Percentiles rank a stretch among this genome's conserved stretches.
Evolutionary conservation across 2,797 vertebrate genomes (phyloP).

Genomic region (Gorsachius magnificus): DNA sequence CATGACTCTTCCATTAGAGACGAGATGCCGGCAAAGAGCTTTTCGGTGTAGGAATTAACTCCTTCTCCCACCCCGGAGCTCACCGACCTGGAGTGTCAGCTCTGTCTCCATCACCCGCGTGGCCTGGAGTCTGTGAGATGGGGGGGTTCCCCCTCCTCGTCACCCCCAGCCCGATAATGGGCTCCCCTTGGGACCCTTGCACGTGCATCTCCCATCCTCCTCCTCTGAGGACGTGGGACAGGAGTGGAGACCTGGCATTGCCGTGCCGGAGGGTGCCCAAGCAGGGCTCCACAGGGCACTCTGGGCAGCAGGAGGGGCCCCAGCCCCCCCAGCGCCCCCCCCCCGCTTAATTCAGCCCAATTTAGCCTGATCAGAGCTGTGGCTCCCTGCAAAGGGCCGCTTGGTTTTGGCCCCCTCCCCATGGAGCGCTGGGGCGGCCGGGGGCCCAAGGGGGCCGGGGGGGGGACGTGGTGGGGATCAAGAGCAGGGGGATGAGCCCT

Average conservation of each 20-base stretch:
- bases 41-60: conserved; percentile 51
- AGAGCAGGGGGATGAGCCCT: neutral
- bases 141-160: neutral
- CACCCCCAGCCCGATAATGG: neutral
- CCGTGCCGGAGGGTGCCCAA: neutral
- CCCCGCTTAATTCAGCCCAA: neutral
- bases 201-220: neutral
- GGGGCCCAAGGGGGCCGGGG: neutral
- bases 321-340: neutral
- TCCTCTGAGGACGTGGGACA: accelerated
- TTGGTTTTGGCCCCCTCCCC: neutral
- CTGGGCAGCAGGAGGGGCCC: neutral
- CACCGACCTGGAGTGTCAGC: accelerated
- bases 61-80: neutral
- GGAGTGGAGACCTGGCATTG: accelerated
- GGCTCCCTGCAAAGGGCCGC: neutral
- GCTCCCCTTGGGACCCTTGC: neutral
- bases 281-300: neutral
- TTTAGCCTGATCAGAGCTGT: neutral
- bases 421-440: neutral
- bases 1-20: conserved; percentile 72
- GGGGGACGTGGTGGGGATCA: accelerated
- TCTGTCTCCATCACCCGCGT: accelerated
- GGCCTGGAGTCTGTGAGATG: neutral
- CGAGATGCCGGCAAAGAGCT: conserved; percentile 47